These are phyloP conservation scores for Ligdia adustata DNA, from an alignment of 2,888 invertebrate species.

Conservation along the genomic window DNA sequence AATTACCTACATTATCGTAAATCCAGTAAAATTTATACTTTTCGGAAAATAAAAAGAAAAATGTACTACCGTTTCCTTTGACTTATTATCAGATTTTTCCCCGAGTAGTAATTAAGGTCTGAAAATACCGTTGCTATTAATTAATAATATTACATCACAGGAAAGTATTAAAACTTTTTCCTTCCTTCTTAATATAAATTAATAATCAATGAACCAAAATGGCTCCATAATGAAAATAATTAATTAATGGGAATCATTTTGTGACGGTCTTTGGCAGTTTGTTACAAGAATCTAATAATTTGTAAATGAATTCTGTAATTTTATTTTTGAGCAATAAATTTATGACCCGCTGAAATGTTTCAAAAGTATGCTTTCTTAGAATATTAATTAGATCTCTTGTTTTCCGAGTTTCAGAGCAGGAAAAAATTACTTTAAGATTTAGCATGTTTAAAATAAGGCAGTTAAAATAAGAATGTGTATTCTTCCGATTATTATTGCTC, in stretches of 20 bases:
- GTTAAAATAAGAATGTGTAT: too few relatives aligned
- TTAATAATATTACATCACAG: conserved; percentile 1
- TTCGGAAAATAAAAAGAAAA: too few relatives aligned
- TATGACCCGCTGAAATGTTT: conserved; percentile 9
- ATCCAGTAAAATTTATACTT: too few relatives aligned
- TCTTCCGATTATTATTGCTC: too few relatives aligned
- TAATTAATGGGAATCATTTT: conserved; percentile 21
- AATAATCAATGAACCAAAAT: conserved; percentile 5
- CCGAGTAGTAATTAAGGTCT: background rate
- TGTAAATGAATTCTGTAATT: conserved; percentile 26
- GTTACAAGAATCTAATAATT: conserved; percentile 27
- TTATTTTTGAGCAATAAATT: conserved; percentile 23
- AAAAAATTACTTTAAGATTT: background rate
- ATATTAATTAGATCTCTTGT: conserved; percentile 17
- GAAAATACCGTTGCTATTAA: background rate
- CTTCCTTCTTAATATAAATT: background rate
- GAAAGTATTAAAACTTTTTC: background rate
- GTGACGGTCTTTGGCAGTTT: conserved; percentile 13
- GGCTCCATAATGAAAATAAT: conserved; percentile 18
- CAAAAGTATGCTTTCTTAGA: conserved; percentile 13
- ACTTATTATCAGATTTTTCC: too few relatives aligned
- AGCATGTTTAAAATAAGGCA: too few relatives aligned
- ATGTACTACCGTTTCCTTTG: too few relatives aligned
- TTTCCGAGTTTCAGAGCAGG: background rate
- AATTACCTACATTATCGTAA: too few relatives aligned